Evolutionary conservation across 2,888 invertebrate genomes (phyloP), one percentile per base, ranked within the genome.

Genomic region (Melolontha melolontha): DNA sequence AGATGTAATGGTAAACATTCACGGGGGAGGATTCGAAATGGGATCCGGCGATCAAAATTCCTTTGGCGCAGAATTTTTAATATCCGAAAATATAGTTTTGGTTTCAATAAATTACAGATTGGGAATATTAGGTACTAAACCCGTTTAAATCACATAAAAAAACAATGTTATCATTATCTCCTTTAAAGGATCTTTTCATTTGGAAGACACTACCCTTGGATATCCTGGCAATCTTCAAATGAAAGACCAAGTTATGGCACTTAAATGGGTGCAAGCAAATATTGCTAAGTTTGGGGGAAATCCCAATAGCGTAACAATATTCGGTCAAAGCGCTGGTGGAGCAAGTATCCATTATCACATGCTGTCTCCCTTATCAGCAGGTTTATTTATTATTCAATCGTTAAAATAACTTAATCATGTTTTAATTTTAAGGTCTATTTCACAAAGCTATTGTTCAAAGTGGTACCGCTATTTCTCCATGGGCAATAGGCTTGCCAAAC

Each of bases 401-500:
- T 34, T 34, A 59, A 63, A 11, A 68, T 10, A 1, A 6, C 10
- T 34, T 8, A 34, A 5, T 34, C 2, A 34, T 34, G 34, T 6
- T 10, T 8, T 34, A 11, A 17, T 7, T 50, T 55, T 63, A 76
- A 91, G 91, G 89, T 69, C 78, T 92, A 10, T 90, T 92, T 72
- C 90, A 91, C 72, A 88, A 88, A 68, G 91, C 86, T 1, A 92
- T 93, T 69, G 89, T 92, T 0, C 90, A 92, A 78, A 92, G 92
- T 47, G 92, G 93, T 0, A 90, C 90, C 0, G 88, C 90, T 0
- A 82, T 90, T 41, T 52, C 64, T 29, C 49, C 70, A 22, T 73
- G 72, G 73, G 70, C 70, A 44, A 22, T 49, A 39, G 72, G 72
- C 5, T 12, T 51, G 7, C 29, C 65, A 10, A 69, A 69, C 2